These are phyloP conservation scores for Myiopsitta monachus DNA, from an alignment of 2,113 vertebrate species.

Conservation along the genomic window DNA sequence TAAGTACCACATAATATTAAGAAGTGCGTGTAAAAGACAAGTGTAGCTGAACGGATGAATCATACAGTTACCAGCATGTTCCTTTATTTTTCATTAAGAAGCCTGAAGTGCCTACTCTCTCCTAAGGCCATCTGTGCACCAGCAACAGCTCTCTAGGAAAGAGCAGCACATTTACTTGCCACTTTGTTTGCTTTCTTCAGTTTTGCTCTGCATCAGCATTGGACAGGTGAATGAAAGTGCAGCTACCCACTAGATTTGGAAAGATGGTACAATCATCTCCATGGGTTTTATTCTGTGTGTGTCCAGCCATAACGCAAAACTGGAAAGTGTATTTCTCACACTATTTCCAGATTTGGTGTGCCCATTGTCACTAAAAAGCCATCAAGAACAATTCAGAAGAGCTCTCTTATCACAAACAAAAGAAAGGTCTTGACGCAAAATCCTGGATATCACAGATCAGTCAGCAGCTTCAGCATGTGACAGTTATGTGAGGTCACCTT, in stretches of 20 bases:
- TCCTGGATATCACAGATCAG: background rate
- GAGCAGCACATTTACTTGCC: background rate
- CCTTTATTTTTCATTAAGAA: background rate
- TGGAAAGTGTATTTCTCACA: background rate
- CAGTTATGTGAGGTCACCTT: background rate
- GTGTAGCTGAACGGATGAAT: background rate
- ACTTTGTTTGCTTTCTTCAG: background rate
- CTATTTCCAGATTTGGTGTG: background rate
- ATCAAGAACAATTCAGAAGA: background rate
- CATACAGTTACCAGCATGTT: background rate
- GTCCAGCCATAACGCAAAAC: background rate
- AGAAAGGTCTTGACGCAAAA: background rate
- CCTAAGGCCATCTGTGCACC: background rate
- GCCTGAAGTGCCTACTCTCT: background rate
- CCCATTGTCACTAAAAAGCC: background rate
- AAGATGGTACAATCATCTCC: background rate
- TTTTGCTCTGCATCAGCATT: background rate
- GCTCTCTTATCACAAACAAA: background rate
- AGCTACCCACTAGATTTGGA: background rate
- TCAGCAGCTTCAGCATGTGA: background rate
- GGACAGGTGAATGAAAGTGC: background rate
- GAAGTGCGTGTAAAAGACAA: background rate
- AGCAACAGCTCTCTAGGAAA: background rate
- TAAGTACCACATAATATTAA: background rate
- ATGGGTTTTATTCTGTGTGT: background rate